Conservation (phyloP, 1,140 invertebrate species). For the Leptinotarsa lineolata region DNA sequence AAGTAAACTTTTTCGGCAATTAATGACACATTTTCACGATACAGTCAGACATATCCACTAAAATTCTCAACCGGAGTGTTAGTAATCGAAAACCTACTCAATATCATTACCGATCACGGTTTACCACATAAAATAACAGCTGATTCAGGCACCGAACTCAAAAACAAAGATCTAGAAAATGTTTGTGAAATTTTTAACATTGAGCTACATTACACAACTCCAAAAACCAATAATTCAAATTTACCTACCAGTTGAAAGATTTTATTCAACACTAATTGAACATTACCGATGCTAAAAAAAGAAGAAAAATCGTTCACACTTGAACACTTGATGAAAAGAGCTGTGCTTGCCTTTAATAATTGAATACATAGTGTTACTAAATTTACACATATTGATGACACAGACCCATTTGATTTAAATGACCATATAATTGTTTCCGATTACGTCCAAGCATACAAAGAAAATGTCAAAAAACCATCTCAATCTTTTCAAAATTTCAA, state of each 20-base stretch:
- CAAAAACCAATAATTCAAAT: too few species aligned
- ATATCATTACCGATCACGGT: conserved; percentile 37
- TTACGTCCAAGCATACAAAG: conserved; percentile 28
- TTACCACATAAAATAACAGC: conserved; percentile 37
- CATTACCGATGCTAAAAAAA: conserved; percentile 36
- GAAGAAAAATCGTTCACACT: conserved; percentile 22
- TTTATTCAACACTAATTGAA: conserved; percentile 23
- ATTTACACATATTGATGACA: conserved; percentile 27
- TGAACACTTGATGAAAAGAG: conserved; percentile 27
- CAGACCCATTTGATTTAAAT: conserved; percentile 27
- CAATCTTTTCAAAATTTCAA: conserved; percentile 14
- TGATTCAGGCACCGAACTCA: conserved; percentile 21
- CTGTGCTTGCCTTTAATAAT: conserved; percentile 38
- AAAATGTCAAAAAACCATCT: conserved; percentile 28
- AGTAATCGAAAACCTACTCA: conserved; percentile 34
- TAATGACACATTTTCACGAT: conserved; percentile 50
- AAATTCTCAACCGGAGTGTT: conserved; percentile 35
- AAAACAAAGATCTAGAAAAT: conserved; percentile 36
- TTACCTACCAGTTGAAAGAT: too few species aligned
- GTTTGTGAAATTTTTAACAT: not conserved
- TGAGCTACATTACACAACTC: too few species aligned
- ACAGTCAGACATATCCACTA: conserved; percentile 37
- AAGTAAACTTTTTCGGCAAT: conserved; percentile 43
- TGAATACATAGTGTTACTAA: conserved; percentile 38
- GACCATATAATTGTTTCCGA: conserved; percentile 22